These are phyloP conservation scores for Basileuterus tristriatus DNA, from an alignment of 2,797 vertebrate species.

Conservation along the genomic window DNA sequence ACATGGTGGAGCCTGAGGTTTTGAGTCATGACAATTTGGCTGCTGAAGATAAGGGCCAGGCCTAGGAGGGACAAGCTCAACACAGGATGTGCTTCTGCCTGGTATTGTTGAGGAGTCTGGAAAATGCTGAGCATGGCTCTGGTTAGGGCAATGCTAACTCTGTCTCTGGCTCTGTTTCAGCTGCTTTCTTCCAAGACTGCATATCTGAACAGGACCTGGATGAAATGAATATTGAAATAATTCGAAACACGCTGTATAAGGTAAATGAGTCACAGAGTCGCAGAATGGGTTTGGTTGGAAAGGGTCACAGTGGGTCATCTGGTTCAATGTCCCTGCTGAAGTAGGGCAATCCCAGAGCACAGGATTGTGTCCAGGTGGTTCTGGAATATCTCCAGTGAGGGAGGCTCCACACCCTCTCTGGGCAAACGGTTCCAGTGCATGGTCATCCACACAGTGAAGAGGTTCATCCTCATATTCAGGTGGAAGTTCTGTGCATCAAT, in stretches of 20 bases:
- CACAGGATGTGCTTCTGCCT: not conserved
- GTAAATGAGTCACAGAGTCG: conserved; percentile 58
- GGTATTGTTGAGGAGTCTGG: not conserved
- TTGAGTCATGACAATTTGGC: conserved; percentile 8
- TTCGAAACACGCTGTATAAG: conserved; percentile 98
- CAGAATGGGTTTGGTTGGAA: not conserved
- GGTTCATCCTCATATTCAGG: not conserved
- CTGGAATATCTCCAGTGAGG: not conserved
- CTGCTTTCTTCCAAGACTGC: conserved; percentile 99
- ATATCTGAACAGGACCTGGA: conserved; percentile 99
- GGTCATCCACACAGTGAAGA: not conserved
- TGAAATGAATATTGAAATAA: conserved; percentile 99
- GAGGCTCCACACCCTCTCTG: not conserved
- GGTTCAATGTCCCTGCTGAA: not conserved
- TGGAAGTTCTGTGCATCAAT: not conserved
- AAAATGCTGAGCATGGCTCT: not conserved
- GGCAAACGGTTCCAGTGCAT: not conserved
- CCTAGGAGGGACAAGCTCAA: not conserved
- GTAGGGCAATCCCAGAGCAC: not conserved
- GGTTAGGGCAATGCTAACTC: not conserved
- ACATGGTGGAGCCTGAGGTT: conserved; percentile 6
- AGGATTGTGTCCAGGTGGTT: not conserved
- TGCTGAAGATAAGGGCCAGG: not conserved
- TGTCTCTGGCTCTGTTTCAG: conserved; percentile 75
- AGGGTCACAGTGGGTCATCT: not conserved